These are phyloP conservation scores for Achroia grisella DNA, from an alignment of 1,140 invertebrate genomes.

Conservation along the genomic window DNA sequence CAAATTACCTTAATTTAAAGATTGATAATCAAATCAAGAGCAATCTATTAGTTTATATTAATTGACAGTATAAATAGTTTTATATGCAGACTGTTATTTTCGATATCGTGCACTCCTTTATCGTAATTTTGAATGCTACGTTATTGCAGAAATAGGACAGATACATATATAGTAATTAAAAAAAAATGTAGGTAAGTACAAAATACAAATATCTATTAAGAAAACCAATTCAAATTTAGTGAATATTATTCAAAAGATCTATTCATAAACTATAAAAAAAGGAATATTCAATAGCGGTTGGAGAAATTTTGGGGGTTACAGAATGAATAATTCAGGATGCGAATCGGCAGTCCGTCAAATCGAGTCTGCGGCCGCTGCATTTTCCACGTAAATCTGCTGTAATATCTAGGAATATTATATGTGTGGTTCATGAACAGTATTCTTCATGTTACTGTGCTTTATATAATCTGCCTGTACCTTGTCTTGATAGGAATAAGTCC, in stretches of 20 bases:
- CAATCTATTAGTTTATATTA: too few relatives aligned
- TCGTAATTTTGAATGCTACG: too few relatives aligned
- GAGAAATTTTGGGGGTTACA: slow-evolving; percentile 39
- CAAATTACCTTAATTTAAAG: too few relatives aligned
- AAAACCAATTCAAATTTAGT: slow-evolving; percentile 1
- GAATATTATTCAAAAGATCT: slow-evolving; percentile 4
- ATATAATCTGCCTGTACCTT: slow-evolving; percentile 8
- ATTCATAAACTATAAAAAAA: slow-evolving; percentile 50
- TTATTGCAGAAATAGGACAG: too few relatives aligned
- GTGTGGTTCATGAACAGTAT: slow-evolving; percentile 34
- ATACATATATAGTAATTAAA: too few relatives aligned
- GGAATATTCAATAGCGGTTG: slow-evolving; percentile 38
- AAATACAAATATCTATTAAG: too few relatives aligned
- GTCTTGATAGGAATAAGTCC: too few relatives aligned
- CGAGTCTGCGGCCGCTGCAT: slow-evolving; percentile 35
- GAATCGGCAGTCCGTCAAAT: slow-evolving; percentile 54
- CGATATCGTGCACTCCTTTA: too few relatives aligned
- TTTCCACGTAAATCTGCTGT: slow-evolving; percentile 49
- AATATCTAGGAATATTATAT: slow-evolving; percentile 30
- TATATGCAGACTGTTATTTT: too few relatives aligned
- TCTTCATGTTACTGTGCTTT: slow-evolving; percentile 28
- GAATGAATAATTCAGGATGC: slow-evolving; percentile 61
- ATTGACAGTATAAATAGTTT: too few relatives aligned
- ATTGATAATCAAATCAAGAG: too few relatives aligned
- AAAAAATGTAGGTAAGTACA: too few relatives aligned